Conservation (phyloP, 2,113 vertebrate genomes). For the Pionites leucogaster region DNA sequence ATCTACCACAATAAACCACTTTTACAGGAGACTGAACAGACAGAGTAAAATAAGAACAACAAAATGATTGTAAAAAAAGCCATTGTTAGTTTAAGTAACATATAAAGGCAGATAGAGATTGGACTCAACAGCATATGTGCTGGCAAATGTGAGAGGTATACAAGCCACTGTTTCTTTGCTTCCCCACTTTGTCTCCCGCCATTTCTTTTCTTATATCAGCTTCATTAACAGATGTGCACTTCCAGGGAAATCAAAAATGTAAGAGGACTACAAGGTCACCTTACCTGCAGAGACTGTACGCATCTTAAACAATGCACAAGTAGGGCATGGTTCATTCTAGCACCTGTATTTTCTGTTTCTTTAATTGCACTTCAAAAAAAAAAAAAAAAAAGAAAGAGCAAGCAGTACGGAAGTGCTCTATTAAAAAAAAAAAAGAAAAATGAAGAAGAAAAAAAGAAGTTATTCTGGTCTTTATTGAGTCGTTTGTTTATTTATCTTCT, state of each 20-base stretch:
- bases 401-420: neutral
- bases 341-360: neutral
- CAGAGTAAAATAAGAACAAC: neutral
- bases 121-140: neutral
- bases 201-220: neutral
- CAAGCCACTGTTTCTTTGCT: neutral
- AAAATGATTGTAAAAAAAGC: accelerated
- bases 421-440: neutral
- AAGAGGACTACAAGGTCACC: neutral
- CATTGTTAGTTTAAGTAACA: neutral
- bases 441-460: accelerated
- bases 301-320: neutral
- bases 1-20: neutral
- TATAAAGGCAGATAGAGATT: neutral
- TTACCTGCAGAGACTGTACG: neutral
- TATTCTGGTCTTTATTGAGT: neutral
- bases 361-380: neutral
- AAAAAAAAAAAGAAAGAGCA: neutral
- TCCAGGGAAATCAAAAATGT: neutral
- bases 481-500: neutral
- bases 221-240: neutral
- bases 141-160: neutral
- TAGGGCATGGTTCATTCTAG: neutral
- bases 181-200: neutral
- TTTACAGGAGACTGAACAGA: neutral